Base-by-base conservation (phyloP, 1,140 invertebrate genomes). In the Archegozetes longisetosus region DNA sequence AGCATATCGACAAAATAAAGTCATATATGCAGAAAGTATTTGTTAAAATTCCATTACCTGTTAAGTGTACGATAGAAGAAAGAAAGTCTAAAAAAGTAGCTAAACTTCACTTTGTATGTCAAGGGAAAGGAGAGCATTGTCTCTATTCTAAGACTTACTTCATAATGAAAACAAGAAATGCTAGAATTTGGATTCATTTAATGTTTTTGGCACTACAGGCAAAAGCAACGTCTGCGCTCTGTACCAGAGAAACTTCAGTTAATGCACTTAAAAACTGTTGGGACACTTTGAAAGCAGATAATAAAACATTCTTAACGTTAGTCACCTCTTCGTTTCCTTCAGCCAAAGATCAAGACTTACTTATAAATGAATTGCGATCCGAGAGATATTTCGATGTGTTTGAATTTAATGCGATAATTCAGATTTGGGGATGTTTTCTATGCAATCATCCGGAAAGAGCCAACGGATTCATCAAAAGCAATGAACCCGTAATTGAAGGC, bases 191-290 rank as follows among this genome's bases (percentile, higher is more conserved):
- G 90, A 88, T 94, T 62, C 90, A 94, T 76, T 77, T 95, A 20
- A 94, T 94, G 87, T 93, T 94, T 73, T 78, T 95, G 46, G 85
- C 88, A 61, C 78, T 93, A 65, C 84, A 86, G 79, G 86, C 88
- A 2, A 77, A 84, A 65, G 82, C 86, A 62, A 75, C 79, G 23
- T 79, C 81, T 61, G 87, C 88, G 26, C 73, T 93, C 17, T 88
- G 85, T 70, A 87, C 84, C 49, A 72, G 85, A 25, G 87, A 92
- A 73, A 76, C 83, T 13, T 83, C 84, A 64, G 87, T 92, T 1
- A 83, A 82, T 65, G 83, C 82, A 70, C 75, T 89, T 49, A 89
- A 88, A 71, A 83, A 87, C 70, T 91, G 88, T 73, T 94, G 89
- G 88, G 87, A 93, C 72, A 88, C 86, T 62, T 75, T 94, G 64